Evolutionary conservation across 2,888 invertebrate genomes (phyloP), one percentile per base, ranked within the genome.

Genomic region (Silvanus unidentatus): DNA sequence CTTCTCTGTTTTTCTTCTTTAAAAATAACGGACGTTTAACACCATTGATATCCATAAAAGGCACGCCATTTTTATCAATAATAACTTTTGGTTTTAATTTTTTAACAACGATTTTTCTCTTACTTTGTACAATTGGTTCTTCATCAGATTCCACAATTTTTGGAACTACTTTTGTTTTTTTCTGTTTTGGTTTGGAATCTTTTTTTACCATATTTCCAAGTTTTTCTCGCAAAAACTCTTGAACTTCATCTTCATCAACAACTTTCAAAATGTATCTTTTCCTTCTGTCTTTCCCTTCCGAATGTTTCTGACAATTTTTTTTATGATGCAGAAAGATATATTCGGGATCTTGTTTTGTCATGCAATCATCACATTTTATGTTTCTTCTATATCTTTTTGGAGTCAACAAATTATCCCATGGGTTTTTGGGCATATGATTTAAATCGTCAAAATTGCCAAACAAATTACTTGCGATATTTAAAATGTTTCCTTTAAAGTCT

Each of bases 251-350:
- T 35, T 66, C 64, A 41, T 66, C 62, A 0, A 69, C 65, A 16
- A 63, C 59, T 46, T 66, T 64, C 3, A 68, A 32, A 13, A 67
- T 57, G 44, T 64, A 65, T 13, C 67, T 50, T 47, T 65, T 68
- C 3, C n/a, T 12, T 37, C 37, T 13, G 13, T 15, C n/a, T n/a
- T n/a, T 3, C 3, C 8, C 4, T 22, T 22, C 8, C 22, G 22
- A 22, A 5, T 22, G 4, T 22, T 22, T 22, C 4, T 22, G 3
- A 3, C 3, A 22, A 22, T 22, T 22, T 22, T 22, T 22, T n/a
- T 47, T 38, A 27, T 43, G 13, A 36, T 48, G 50, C 10, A 46
- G 54, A 15, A 50, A 28, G 14, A 44, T 45, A 43, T 57, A 59
- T 3, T 55, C 50, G 9, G 57, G 52, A 9, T 49, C 46, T 40